Evolutionary conservation across 2,888 invertebrate genomes (phyloP), one percentile per base, ranked within the genome.

Genomic region (Eulithis testata): DNA sequence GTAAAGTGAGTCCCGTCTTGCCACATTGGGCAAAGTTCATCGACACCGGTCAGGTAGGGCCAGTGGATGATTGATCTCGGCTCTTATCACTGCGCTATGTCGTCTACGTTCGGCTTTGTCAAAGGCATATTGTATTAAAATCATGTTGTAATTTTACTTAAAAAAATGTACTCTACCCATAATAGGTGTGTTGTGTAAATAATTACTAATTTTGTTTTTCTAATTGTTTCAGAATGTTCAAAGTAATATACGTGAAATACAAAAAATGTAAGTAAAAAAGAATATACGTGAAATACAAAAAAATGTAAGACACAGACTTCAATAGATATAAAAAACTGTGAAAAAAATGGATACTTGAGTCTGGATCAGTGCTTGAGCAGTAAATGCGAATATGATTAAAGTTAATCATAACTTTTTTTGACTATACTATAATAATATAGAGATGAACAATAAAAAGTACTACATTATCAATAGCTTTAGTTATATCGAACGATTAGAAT

Each of bases 41-140:
- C 83, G 91, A 87, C 91, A 82, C 87, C 87, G 87, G 89, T 86
- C 89, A 88, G 91, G 91, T 88, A 87, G 89, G 90, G 87, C 89
- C 80, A 80, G 81, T 77, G 82, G 84, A 90, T 93, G 93, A 93
- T 93, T 91, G 93, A 93, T 93, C 90, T 89, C 84, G 78, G 77
- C 83, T 85, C 90, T 91, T 92, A 92, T 92, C 93, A 91, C 80
- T 78, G 80, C 83, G 80, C 82, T 87, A 89, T 90, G 90, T 90
- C 90, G 89, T 89, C 90, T 89, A 88, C 87, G 84, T 85, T 86
- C 91, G 93, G 91, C 89, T 76, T 82, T 81, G 86, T 91, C 92
- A 92, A 93, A 92, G 91, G 82, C 83, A 83, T 84, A 91, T 90
- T 91, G 91, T 92, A 86, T 86, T 76, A 79, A 69, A 81, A 73